phyloP scores from a whole-genome alignment of 2,113 vertebrate genomes.

The Ahaetulla prasina region DNA sequence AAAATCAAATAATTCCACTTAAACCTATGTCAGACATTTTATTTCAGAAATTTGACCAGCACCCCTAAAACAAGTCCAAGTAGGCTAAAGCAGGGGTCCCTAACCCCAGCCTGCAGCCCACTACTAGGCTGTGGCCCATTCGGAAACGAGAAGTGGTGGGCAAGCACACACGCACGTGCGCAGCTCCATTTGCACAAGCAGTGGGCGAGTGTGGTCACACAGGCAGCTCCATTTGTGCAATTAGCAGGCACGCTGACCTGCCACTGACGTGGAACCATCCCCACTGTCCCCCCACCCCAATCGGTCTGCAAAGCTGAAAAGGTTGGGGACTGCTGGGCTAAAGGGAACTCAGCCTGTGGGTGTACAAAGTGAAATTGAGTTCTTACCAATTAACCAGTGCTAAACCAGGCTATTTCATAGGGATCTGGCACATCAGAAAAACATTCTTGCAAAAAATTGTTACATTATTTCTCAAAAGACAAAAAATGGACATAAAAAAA shows the following conservation, averaged over 20 bases:
- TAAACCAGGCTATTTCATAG: background rate
- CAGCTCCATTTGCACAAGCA: background rate
- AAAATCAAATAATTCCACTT: background rate
- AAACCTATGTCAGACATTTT: background rate
- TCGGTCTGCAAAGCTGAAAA: background rate
- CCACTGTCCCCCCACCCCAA: background rate
- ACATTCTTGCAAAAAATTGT: background rate
- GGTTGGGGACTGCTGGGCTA: background rate
- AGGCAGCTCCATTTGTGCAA: too few species aligned
- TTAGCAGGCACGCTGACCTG: too few species aligned
- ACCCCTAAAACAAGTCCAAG: background rate
- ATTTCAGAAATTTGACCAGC: background rate
- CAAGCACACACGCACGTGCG: fast-evolving
- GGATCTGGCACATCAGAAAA: background rate
- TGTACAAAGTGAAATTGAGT: background rate
- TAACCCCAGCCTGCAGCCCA: background rate
- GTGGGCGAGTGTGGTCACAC: background rate
- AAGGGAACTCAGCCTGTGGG: background rate
- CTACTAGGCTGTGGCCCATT: background rate
- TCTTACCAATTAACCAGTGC: background rate
- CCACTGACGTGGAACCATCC: background rate
- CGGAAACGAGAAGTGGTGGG: background rate
- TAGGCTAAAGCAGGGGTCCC: background rate
- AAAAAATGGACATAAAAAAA: background rate
- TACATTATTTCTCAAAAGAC: background rate